Evolutionary conservation across 1,140 invertebrate species (phyloP).

Genomic region (Cherax quadricarinatus): DNA sequence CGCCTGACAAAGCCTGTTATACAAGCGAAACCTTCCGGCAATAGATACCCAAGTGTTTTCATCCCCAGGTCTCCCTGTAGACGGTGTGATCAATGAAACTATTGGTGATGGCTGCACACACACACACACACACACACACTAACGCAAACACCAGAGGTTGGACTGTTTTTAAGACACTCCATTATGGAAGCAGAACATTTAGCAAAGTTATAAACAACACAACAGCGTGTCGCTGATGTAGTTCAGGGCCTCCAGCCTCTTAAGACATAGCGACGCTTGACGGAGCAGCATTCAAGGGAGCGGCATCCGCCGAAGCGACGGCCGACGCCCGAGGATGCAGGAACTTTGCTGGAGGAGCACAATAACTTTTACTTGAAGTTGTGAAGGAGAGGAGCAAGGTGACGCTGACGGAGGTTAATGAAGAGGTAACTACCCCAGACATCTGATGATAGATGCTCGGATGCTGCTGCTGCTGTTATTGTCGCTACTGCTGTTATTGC

Average conservation of each 20-base stretch:
- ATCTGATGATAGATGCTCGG: conserved; percentile 2
- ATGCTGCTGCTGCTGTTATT: too few species aligned
- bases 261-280: neutral
- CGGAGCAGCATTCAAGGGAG: neutral
- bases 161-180: too few species aligned
- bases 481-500: too few species aligned
- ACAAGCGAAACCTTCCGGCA: too few species aligned
- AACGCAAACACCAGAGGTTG: too few species aligned
- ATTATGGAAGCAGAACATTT: neutral
- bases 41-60: too few species aligned
- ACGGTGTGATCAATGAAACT: too few species aligned
- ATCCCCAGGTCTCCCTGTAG: too few species aligned
- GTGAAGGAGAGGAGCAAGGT: neutral
- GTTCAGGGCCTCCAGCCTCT: too few species aligned
- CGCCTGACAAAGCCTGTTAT: too few species aligned
- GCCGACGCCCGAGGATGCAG: neutral
- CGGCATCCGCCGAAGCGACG: neutral
- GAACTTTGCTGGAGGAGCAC: neutral
- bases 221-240: neutral
- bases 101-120: too few species aligned
- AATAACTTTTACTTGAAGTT: conserved; percentile 5
- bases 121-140: too few species aligned
- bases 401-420: neutral
- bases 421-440: neutral
- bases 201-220: neutral